Base-by-base conservation (phyloP, 2,113 vertebrate species). In the Zeus faber region DNA sequence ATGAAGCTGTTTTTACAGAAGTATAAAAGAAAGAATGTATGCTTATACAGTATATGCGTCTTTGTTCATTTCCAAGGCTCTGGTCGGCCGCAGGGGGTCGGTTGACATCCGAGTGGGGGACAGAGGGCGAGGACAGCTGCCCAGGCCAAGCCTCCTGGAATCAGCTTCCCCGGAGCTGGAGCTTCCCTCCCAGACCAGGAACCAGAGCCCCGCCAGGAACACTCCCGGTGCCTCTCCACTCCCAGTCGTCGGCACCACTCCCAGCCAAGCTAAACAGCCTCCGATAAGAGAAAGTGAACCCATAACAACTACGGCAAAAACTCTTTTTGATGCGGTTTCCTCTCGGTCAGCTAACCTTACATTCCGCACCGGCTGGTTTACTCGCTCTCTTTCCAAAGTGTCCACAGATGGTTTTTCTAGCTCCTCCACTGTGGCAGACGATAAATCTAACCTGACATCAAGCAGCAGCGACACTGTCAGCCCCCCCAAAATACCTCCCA, bases 281-380 rank as follows among this genome's bases (percentile, higher is more conserved):
- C 39, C 58, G 27, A n/a, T 21, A 3, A 14, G 29, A 45, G 61
- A 26, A 4, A 2, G 44, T 17, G 23, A 58, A 44, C 1, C 54
- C 17, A 49, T 24, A 18, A n/a, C 48, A 14, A 1, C 14, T 20
- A 54, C 52, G 37, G 49, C 82, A 20, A 4, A 35, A 37, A 71
- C 72, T 6, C 82, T 85, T 54, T 82, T 76, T 29, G 64, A 67
- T 43, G 75, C 79, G 17, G 73, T 85, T 2, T 23, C 49, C 10
- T 67, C 70, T 1, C 48, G 77, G 58, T 79, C 79, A 6, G 54
- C 74, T 10, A 46, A 63, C 16, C 17, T 74, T n/a, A 5, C 40
- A 5, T 61, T 67, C 26, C 51, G 25, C 45, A 45, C 75, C 20
- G 47, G 44, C 44, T 21, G 47, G 16, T 62, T 65, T 20, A 55